Base-by-base conservation (phyloP, 2,797 vertebrate species). In the Falco naumanni region DNA sequence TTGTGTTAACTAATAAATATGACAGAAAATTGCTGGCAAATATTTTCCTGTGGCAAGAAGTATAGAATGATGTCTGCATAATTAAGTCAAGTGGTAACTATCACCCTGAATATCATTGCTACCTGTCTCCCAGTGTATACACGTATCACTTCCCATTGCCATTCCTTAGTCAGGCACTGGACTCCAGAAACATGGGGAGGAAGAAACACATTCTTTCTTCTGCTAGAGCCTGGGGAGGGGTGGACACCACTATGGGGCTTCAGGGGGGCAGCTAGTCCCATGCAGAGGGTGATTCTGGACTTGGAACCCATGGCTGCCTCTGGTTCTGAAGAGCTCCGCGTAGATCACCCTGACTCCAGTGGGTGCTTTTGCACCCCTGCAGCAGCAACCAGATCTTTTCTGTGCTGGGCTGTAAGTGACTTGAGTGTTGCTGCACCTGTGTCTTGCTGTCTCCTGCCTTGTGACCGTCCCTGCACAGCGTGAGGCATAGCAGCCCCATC, bases 401-500 rank as follows among this genome's bases (percentile, higher is more conserved):
- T 83, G 29, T 3, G 6, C 5, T 37, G 39, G 33, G 16, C n/a
- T 33, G 11, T n/a, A 20, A 31, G n/a, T 64, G 43, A 47, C 25
- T 8, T 0, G 1, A 53, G 22, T 25, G 33, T 11, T 39, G 20
- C 17, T 39, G 6, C 22, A 39, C 33, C 29, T 33, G 28, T 1
- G 0, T 43, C 34, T 66, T 43, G 12, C 1, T 5, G 4, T n/a
- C 17, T 34, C 57, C 76, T 86, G 34, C 48, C 26, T 16, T 0
- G 0, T 28, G 28, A 56, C 10, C 21, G 41, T 64, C 29, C 17
- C 41, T 33, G 41, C 41, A 17, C 16, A 48, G 25, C 43, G 37
- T 0, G 0, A 53, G 39, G 51, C 34, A 61, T 26, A 26, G 66
- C 19, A 66, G 59, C 28, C 71, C 34, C 20, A 4, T 22, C 3